phyloP scores from a whole-genome alignment of 2,797 vertebrate species.

The Chaunax sp. region DNA sequence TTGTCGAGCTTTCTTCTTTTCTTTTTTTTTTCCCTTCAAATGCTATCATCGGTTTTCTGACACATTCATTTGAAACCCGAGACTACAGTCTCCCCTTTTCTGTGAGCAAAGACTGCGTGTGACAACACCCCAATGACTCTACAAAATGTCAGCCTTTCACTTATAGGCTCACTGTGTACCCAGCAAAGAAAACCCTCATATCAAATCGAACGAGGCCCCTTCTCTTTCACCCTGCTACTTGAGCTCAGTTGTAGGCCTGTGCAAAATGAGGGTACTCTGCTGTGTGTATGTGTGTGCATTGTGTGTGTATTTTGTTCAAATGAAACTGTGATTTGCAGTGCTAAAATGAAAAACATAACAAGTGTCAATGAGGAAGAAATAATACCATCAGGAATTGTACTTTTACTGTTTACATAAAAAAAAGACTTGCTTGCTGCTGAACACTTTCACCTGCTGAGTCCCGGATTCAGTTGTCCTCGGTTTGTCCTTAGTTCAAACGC shows the following conservation, averaged over 20 bases:
- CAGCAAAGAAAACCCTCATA: constrained; percentile 55
- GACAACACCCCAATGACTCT: constrained; percentile 26
- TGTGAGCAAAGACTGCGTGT: constrained; percentile 11
- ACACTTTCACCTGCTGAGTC: constrained; percentile 79
- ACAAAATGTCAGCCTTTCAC: constrained; percentile 58
- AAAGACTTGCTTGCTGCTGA: constrained; percentile 81
- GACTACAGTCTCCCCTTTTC: constrained; percentile 33
- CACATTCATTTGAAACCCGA: constrained; percentile 52
- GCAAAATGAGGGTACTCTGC: constrained; percentile 33
- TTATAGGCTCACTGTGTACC: constrained; percentile 25
- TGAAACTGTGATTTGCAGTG: constrained; percentile 30
- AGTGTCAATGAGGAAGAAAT: constrained; percentile 26
- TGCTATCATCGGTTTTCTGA: constrained; percentile 59
- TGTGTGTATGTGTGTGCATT: constrained; percentile 2
- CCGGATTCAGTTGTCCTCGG: constrained; percentile 84
- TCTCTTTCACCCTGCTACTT: constrained; percentile 38
- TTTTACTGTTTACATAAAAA: constrained; percentile 50
- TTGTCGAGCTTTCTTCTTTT: constrained; percentile 50
- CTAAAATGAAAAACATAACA: background rate
- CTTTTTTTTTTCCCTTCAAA: constrained; percentile 20
- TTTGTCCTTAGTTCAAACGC: constrained; percentile 65
- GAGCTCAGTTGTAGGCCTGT: constrained; percentile 39
- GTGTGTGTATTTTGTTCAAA: constrained; percentile 18
- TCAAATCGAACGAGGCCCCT: constrained; percentile 51
- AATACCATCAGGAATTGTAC: constrained; percentile 41